A percentile compares a stretch with the other conserved stretches of the same genome.
Conservation (phyloP, 2,888 invertebrate species). For the Eupsilia transversa region DNA sequence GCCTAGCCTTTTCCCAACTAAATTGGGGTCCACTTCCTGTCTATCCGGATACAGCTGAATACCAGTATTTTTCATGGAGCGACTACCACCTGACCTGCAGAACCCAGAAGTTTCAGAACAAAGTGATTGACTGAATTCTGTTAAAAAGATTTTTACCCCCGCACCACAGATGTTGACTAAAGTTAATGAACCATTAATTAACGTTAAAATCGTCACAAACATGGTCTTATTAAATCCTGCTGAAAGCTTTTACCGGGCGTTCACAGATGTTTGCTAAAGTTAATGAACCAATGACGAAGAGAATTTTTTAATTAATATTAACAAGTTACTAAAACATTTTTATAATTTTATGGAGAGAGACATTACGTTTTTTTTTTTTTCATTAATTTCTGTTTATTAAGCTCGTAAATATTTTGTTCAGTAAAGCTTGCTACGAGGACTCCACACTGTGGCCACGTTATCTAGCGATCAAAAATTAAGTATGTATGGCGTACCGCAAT, state of each 20-base stretch:
- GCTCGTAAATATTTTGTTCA: background rate
- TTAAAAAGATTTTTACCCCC: background rate
- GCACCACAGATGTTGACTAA: background rate
- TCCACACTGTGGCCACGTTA: background rate
- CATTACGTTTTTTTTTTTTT: background rate
- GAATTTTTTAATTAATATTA: background rate
- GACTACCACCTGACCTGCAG: background rate
- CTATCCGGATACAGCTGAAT: background rate
- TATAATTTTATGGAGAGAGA: background rate
- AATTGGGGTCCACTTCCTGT: background rate
- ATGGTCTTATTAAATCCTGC: background rate
- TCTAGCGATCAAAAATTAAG: constrained; percentile 53
- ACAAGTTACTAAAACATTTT: background rate
- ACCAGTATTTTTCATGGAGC: background rate
- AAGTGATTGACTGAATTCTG: background rate
- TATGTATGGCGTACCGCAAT: constrained; percentile 44
- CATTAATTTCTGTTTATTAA: background rate
- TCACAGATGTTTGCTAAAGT: background rate
- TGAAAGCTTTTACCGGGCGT: background rate
- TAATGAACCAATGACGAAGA: background rate
- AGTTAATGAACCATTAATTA: background rate
- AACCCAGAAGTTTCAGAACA: background rate
- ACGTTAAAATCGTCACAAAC: background rate
- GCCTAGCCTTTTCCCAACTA: background rate
- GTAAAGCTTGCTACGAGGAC: background rate